Conservation (phyloP, 64 coral and sea anemone genomes). For the Stichodactyla helianthus region DNA sequence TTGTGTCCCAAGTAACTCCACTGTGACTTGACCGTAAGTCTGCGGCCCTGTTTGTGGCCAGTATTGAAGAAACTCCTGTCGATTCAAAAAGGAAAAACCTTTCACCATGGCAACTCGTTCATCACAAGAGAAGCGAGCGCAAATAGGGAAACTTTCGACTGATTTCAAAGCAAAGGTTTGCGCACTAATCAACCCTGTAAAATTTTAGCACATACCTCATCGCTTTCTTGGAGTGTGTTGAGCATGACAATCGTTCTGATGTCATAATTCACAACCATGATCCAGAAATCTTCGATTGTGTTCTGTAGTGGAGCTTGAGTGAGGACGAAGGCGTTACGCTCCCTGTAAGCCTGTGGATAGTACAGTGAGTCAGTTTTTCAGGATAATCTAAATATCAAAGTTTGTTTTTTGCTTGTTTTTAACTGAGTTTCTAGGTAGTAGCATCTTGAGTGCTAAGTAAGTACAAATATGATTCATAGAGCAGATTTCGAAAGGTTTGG, state of each 20-base stretch:
- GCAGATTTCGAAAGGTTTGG: not conserved
- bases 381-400: not conserved
- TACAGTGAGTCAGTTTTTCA: not conserved
- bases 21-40: conserved; percentile 47
- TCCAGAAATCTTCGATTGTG: conserved; percentile 87
- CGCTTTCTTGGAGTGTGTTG: conserved; percentile 41
- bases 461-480: too few species aligned
- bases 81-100: not conserved
- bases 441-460: too few species aligned
- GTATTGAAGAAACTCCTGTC: conserved; percentile 57
- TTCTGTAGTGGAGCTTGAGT: conserved; percentile 64
- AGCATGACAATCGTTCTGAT: conserved; percentile 77
- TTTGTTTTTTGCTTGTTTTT: not conserved
- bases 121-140: too few species aligned
- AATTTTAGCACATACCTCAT: conserved; percentile 31
- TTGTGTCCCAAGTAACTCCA: conserved; percentile 18
- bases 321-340: conserved; percentile 61
- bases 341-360: conserved; percentile 17
- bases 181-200: too few species aligned
- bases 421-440: too few species aligned
- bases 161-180: too few species aligned
- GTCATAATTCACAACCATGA: conserved; percentile 63
- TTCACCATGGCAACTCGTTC: too few species aligned
- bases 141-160: too few species aligned
- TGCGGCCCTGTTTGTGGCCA: conserved; percentile 32